Evolutionary conservation across 2,888 invertebrate genomes (phyloP), one percentile per base, ranked within the genome.

Genomic region (Netelia virgata): DNA sequence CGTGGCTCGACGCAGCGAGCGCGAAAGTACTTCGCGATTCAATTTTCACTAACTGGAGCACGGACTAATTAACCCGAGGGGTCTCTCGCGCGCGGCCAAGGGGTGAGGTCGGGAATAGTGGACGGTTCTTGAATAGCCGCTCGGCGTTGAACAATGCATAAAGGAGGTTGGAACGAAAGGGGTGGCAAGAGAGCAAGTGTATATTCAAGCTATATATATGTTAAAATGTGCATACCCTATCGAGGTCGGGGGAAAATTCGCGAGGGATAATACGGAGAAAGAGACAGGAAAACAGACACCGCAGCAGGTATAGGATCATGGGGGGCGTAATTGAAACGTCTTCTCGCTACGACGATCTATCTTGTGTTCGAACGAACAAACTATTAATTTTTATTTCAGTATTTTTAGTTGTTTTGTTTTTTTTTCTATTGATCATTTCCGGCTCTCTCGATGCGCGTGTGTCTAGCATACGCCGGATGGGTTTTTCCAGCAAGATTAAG

Each of bases 1-100:
- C 55, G 20, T 55, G 14, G 28, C 61, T 61, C 57, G 69, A 43
- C 50, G 61, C 72, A 18, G 69, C 75, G 74, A 75, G 82, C 61
- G 84, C 80, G 61, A 82, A 79, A 82, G 80, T 86, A 80, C 83
- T 83, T 77, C 23, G 84, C 86, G 88, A 91, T 92, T 92, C 88
- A 92, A 92, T 92, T 92, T 91, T 91, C 90, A 88, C 88, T 90
- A 92, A 92, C 91, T 92, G 89, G 91, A 91, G 90, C 92, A 90
- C 91, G 90, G 90, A 91, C 91, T 92, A 92, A 92, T 92, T 92
- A 92, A 92, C 89, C 90, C 87, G 77, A 78, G 84, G 78, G 73
- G 41, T 63, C 55, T 53, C 55, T n/a, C 47, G 57, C 36, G 50
- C 68, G 50, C 57, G 55, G 64, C 70, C 72, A 20, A 43, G 70